phyloP scores from a whole-genome alignment of 2,113 vertebrate genomes.

The Regulus satrapa region DNA sequence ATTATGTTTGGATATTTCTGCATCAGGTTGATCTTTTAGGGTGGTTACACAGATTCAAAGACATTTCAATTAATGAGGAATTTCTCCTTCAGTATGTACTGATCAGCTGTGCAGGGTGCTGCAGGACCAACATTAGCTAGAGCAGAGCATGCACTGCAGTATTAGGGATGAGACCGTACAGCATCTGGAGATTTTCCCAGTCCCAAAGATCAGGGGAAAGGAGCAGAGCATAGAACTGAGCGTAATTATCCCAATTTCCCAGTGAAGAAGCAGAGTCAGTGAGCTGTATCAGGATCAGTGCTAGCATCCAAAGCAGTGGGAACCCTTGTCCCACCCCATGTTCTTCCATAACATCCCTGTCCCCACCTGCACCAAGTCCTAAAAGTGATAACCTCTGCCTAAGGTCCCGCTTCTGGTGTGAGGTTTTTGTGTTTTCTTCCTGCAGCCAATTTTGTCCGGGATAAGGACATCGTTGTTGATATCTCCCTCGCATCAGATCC shows the following conservation, averaged over 20 bases:
- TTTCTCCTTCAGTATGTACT: not conserved
- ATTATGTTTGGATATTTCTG: not conserved
- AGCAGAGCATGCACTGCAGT: not conserved
- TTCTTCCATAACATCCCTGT: not conserved
- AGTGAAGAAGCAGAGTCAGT: not conserved
- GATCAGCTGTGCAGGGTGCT: not conserved
- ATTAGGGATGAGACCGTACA: not conserved
- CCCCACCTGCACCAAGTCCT: not conserved
- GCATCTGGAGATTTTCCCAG: not conserved
- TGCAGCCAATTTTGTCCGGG: constrained; percentile 77
- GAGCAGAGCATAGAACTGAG: not conserved
- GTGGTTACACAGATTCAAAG: not conserved
- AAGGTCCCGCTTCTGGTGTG: not conserved
- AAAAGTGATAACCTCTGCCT: not conserved
- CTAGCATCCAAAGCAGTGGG: not conserved
- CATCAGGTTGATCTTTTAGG: not conserved
- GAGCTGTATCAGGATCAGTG: not conserved
- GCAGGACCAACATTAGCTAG: not conserved
- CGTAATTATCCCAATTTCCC: not conserved
- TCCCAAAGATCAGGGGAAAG: not conserved
- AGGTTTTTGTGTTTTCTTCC: not conserved
- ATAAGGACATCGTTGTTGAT: constrained; percentile 75
- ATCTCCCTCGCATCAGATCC: constrained; percentile 73
- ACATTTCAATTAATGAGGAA: not conserved
- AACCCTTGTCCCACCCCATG: not conserved